These are phyloP conservation scores for Sciurus carolinensis DNA, from an alignment of 2,797 vertebrate genomes.

Conservation along the genomic window DNA sequence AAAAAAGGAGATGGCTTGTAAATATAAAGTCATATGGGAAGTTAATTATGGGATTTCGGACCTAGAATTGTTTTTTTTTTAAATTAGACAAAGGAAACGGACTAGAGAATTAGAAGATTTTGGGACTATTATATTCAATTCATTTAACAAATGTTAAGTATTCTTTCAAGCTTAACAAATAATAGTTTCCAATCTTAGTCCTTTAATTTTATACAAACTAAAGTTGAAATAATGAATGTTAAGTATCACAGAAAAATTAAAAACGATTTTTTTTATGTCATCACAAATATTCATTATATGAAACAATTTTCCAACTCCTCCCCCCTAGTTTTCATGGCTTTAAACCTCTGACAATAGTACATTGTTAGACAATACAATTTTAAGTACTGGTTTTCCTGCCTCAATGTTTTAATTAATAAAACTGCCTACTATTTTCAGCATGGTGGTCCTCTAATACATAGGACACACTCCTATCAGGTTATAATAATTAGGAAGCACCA, in stretches of 20 bases:
- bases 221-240: conserved; percentile 24
- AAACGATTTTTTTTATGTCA: neutral
- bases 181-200: conserved; percentile 10
- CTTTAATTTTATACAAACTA: conserved; percentile 54
- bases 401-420: conserved; percentile 65
- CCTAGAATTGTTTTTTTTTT: conserved; percentile 20
- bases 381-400: conserved; percentile 32
- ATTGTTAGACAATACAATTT: conserved; percentile 25
- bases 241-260: conserved; percentile 21
- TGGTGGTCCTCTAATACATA: conserved; percentile 42
- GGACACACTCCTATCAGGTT: conserved; percentile 24
- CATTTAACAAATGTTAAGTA: neutral
- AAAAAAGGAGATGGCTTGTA: neutral
- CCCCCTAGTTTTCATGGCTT: neutral
- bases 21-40: conserved; percentile 28
- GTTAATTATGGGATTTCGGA: conserved; percentile 52
- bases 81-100: conserved; percentile 8
- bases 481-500: conserved; percentile 59
- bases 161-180: conserved; percentile 41
- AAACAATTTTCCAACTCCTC: neutral
- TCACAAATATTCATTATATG: neutral
- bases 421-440: conserved; percentile 37
- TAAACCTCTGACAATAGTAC: conserved; percentile 27
- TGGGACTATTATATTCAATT: neutral
- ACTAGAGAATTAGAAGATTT: conserved; percentile 37